Conservation (phyloP, 2,797 vertebrate genomes). For the Oryzias dopingdopingensis region DNA sequence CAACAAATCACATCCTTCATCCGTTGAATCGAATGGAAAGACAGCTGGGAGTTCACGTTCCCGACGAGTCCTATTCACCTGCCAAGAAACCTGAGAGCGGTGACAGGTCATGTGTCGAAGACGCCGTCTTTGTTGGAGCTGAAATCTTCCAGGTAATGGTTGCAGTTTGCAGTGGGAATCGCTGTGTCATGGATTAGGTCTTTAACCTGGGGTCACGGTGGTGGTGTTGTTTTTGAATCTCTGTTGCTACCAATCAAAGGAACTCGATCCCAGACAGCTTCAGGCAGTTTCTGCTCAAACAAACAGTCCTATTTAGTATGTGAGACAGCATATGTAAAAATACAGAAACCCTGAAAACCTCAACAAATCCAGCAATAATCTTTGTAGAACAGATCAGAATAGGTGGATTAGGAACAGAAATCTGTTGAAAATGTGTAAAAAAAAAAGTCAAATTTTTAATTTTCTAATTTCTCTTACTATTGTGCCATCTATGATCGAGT, state of each 20-base stretch:
- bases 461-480: too few species aligned
- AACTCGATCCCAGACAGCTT: constrained; percentile 47
- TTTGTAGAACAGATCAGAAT: too few species aligned
- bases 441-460: too few species aligned
- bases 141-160: constrained; percentile 39
- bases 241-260: constrained; percentile 41
- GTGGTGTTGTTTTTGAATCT: constrained; percentile 31
- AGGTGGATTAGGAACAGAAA: too few species aligned
- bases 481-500: too few species aligned
- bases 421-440: too few species aligned
- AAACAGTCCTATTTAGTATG: constrained; percentile 28
- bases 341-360: constrained; percentile 25
- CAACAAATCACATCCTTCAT: constrained; percentile 49
- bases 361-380: not conserved
- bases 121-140: constrained; percentile 47
- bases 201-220: constrained; percentile 34
- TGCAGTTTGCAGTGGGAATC: constrained; percentile 33
- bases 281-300: constrained; percentile 61
- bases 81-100: constrained; percentile 43
- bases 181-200: constrained; percentile 35
- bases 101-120: constrained; percentile 52
- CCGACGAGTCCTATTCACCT: constrained; percentile 38
- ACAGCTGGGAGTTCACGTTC: constrained; percentile 34
- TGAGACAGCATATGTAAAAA: not conserved
- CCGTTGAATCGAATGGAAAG: constrained; percentile 46